Evolutionary conservation across 2,113 vertebrate species (phyloP).

Genomic region (Aleadryas rufinucha): DNA sequence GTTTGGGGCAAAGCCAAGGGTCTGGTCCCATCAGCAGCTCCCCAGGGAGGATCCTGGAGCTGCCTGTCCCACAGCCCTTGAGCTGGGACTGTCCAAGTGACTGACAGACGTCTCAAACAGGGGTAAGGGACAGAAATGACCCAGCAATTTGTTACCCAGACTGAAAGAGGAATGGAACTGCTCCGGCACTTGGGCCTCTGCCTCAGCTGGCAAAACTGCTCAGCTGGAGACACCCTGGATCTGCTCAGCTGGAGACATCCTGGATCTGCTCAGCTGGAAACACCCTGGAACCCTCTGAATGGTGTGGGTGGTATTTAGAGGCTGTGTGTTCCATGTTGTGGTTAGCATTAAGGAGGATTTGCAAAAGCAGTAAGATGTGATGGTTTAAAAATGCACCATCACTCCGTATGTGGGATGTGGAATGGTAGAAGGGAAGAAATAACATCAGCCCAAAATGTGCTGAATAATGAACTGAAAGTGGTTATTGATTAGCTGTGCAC

Average conservation of each 20-base stretch:
- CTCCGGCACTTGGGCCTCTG: neutral
- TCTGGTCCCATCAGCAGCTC: neutral
- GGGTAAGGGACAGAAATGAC: neutral
- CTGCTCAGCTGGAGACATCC: neutral
- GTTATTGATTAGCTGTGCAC: constrained; percentile 39
- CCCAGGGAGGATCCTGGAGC: neutral
- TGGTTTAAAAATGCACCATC: neutral
- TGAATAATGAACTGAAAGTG: constrained; percentile 19
- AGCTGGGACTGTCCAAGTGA: neutral
- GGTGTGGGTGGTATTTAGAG: neutral
- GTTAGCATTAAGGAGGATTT: neutral
- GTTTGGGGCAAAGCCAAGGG: neutral
- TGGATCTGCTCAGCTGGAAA: neutral
- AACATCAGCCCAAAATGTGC: neutral
- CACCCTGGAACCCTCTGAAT: neutral
- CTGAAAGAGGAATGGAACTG: neutral
- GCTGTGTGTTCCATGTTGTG: neutral
- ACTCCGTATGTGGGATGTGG: neutral
- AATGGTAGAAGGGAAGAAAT: neutral
- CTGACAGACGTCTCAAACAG: neutral
- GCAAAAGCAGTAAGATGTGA: neutral
- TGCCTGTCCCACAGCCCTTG: neutral
- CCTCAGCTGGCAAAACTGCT: neutral
- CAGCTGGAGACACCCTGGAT: neutral
- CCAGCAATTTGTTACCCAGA: neutral